These are phyloP conservation scores for Taeniopygia guttata DNA, from an alignment of 2,797 vertebrate genomes.

Conservation along the genomic window DNA sequence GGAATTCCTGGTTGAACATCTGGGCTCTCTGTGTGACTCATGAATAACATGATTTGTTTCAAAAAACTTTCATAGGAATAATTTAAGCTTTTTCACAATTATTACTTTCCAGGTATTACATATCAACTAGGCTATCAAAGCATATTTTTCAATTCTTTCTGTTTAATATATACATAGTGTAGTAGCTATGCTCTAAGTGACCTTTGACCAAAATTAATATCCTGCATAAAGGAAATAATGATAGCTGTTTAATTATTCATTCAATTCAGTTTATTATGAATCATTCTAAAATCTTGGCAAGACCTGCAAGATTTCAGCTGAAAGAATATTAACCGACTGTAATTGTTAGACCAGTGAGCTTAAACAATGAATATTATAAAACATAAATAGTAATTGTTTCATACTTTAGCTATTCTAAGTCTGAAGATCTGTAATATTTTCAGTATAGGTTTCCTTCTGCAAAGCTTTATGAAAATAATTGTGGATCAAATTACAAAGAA, in stretches of 20 bases:
- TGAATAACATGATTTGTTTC: not conserved
- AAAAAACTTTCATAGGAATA: not conserved
- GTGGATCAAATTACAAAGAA: not conserved
- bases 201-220: not conserved
- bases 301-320: not conserved
- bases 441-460: not conserved
- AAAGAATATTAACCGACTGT: not conserved
- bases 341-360: not conserved
- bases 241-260: not conserved
- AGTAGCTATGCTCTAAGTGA: not conserved
- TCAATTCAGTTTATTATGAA: not conserved
- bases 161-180: not conserved
- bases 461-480: not conserved
- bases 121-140: not conserved
- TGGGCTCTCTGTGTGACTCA: not conserved
- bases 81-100: not conserved
- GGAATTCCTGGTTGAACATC: not conserved
- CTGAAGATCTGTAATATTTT: not conserved
- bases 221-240: not conserved
- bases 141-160: not conserved
- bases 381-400: not conserved
- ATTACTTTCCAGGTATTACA: not conserved
- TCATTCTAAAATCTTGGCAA: not conserved
- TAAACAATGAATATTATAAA: not conserved
- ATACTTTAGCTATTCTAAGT: not conserved